Evolutionary conservation across 2,888 invertebrate genomes (phyloP).

Genomic region (Spodoptera picta): DNA sequence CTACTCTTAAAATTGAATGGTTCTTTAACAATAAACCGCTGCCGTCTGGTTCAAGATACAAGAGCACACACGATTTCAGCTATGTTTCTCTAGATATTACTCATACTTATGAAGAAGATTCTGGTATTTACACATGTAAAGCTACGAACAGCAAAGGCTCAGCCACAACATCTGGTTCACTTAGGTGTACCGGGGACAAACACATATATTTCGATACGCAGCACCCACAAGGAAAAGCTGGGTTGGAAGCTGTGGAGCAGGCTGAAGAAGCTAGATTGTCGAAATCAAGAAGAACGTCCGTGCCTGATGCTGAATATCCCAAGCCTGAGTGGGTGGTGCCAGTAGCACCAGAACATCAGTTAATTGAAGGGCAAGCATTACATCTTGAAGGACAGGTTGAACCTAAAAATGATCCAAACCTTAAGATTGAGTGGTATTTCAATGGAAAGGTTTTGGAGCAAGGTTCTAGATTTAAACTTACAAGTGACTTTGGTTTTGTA

Average conservation of each 20-base stretch:
- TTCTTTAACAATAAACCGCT: conserved; percentile 97
- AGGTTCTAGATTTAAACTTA: conserved; percentile 96
- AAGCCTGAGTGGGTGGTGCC: conserved; percentile 96
- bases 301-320: conserved; percentile 93
- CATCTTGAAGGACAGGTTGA: conserved; percentile 98
- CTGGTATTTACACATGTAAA: conserved; percentile 96
- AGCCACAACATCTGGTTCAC: conserved; percentile 96
- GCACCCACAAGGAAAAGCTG: conserved; percentile 97
- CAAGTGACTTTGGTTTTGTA: conserved; percentile 98
- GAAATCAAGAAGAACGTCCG: conserved; percentile 91
- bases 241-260: conserved; percentile 96
- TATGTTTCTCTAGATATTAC: conserved; percentile 97
- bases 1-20: conserved; percentile 97
- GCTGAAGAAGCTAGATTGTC: conserved; percentile 95
- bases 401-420: conserved; percentile 96
- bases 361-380: conserved; percentile 94
- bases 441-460: conserved; percentile 96
- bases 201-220: conserved; percentile 96
- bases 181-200: conserved; percentile 94
- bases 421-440: conserved; percentile 98
- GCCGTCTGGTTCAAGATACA: conserved; percentile 96
- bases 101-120: conserved; percentile 96
- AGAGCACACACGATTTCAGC: conserved; percentile 98
- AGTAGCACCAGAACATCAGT: conserved; percentile 93
- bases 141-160: conserved; percentile 96